phyloP scores from a whole-genome alignment of 2,888 invertebrate species.

The Anthrax anthrax region DNA sequence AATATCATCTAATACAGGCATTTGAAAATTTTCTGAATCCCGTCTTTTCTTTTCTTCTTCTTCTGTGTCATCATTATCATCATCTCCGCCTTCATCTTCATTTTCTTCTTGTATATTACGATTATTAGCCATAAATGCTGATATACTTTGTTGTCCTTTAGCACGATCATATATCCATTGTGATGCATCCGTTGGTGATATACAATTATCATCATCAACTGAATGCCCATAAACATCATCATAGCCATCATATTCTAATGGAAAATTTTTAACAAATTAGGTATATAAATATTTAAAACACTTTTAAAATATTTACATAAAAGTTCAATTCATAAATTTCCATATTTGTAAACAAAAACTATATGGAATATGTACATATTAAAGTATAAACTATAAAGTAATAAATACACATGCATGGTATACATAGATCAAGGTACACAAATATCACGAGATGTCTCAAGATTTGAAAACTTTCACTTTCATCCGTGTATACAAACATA shows the following conservation, averaged over 20 bases:
- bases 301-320: too few relatives aligned
- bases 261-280: conserved; percentile 4
- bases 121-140: conserved; percentile 53
- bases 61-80: conserved; percentile 33
- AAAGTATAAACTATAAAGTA: too few relatives aligned
- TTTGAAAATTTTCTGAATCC: conserved; percentile 35
- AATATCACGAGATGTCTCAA: too few relatives aligned
- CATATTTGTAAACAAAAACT: too few relatives aligned
- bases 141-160: conserved; percentile 55
- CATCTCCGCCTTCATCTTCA: conserved; percentile 42
- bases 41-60: conserved; percentile 34
- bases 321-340: too few relatives aligned
- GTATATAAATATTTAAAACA: too few relatives aligned
- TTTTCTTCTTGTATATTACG: conserved; percentile 56
- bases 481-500: too few relatives aligned
- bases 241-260: conserved; percentile 70
- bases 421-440: too few relatives aligned
- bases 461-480: too few relatives aligned
- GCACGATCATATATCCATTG: conserved; percentile 78
- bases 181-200: conserved; percentile 75
- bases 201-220: conserved; percentile 81
- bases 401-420: too few relatives aligned
- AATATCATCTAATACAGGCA: conserved; percentile 43
- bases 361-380: too few relatives aligned
- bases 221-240: conserved; percentile 83